Evolutionary conservation across 2,888 invertebrate species (phyloP), one percentile per base, ranked within the genome.

Genomic region (Sceliomorpha sp.): DNA sequence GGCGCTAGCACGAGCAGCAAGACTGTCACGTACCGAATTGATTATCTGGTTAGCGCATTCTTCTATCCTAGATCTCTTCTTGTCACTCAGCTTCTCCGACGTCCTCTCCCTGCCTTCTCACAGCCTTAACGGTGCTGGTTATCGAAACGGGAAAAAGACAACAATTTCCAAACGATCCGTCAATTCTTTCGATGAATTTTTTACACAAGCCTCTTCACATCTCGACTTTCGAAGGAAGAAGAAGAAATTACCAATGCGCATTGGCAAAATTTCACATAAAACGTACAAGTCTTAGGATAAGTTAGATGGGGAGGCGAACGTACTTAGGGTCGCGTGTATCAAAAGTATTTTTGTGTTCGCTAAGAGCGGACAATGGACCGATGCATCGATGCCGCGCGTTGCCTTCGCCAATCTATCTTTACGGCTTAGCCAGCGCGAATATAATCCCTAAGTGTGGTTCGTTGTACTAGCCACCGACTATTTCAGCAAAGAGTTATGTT

Each of bases 391-490:
- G 7, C 9, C 2, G 8, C 29, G 29, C 9, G 8, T n/a, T n/a
- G 15, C 32, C 20, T 31, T 15, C 10, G 53, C 39, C 26, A 53
- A 47, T 64, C 44, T 51, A 51, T 60, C 55, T 50, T 6, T 20
- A 37, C 34, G n/a, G 37, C 36, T 20, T 37, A 14, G 27, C 50
- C 37, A 51, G 39, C n/a, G n/a, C n/a, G 63, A 74, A 78, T 76
- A 78, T 76, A 75, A 75, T 70, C 79, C 74, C 80, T 85, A 85
- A 85, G 85, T 85, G 85, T 82, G 78, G 75, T 85, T 85, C 76
- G 81, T 71, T 85, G 85, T 85, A 82, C 73, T 77, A 64, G 73
- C 73, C 77, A 78, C 74, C 66, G 72, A 73, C 66, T 63, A 62
- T 58, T 72, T 71, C 74, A 72, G 72, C 70, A 74, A 63, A 66